Evolutionary conservation across 2,113 vertebrate genomes (phyloP).

Genomic region (Pteruthius melanotis): DNA sequence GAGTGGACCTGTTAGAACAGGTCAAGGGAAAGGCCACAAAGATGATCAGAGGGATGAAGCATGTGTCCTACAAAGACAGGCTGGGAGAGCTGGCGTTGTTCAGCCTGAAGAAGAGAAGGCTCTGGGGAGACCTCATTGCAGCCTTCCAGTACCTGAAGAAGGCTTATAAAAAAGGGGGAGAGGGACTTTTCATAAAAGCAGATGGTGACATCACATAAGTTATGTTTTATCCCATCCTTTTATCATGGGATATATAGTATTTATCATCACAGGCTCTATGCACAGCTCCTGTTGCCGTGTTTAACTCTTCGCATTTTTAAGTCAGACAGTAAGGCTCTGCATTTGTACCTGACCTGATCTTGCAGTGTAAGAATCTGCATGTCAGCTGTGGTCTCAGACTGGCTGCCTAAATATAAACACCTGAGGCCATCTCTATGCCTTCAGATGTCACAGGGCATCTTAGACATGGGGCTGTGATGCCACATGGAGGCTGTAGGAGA

Average conservation of each 20-base stretch:
- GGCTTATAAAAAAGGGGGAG: background rate
- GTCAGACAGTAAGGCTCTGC: background rate
- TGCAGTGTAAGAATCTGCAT: background rate
- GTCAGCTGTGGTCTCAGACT: background rate
- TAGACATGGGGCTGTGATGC: background rate
- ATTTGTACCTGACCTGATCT: background rate
- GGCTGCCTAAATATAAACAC: background rate
- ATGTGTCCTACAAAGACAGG: background rate
- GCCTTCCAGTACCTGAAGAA: background rate
- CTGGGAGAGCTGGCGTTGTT: background rate
- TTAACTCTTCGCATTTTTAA: background rate
- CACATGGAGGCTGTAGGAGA: background rate
- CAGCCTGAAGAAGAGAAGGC: background rate
- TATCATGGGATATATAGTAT: background rate
- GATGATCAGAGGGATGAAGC: background rate
- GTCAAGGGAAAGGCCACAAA: background rate
- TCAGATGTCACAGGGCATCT: background rate
- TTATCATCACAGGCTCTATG: background rate
- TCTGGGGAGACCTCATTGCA: too few relatives aligned
- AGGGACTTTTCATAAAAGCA: background rate
- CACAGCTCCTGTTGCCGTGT: background rate
- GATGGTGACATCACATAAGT: background rate
- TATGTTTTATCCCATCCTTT: background rate
- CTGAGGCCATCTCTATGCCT: accelerated
- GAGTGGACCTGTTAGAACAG: background rate